Base-by-base conservation (phyloP, 53 echinoderm and acorn worm species). In the Temnopleurus reevesii region DNA sequence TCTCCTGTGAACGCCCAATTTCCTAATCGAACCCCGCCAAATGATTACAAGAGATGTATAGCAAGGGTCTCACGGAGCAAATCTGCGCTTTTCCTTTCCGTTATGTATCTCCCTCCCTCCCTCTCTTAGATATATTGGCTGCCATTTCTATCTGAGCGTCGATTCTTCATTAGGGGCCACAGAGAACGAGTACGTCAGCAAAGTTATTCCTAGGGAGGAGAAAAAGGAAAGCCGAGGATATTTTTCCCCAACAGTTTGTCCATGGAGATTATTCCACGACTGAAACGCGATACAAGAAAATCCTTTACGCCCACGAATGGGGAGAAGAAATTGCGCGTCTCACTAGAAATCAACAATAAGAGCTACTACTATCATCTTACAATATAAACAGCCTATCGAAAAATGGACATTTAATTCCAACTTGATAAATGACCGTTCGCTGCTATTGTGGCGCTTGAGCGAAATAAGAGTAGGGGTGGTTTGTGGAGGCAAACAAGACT, bases 321-420 rank as follows among this genome's bases (percentile, higher is more conserved):
- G 19, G 83, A 56, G 57, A 55, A 8, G 10, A 2, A 83, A 30
- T 29, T 49, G 19, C 2, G 21, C 19, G 29, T 55, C 82, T 54
- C 82, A 4, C 6, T 46, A 15, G 49, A 28, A 79, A 49, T 46
- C 79, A 46, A 27, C n/a, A 13, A 79, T 49, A 49, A 15, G 79
- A 28, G 44, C 79, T 4, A 49, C 49, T 28, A 17, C 28, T 46
- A 79, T 79, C 79, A 49, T 49, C 79, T 79, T 79, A 79, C 79
- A 79, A 49, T 29, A 79, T 79, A 46, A 79, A 79, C 79, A 79
- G 26, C 79, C 79, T 47, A 79, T 79, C 51, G 47, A 19, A 29
- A 77, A 79, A 49, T 79, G 79, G 79, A 79, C 79, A 79, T 79
- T 79, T 79, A 79, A 79, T 79, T 79, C 79, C 79, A 28, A 46